phyloP scores from a whole-genome alignment of 2,888 invertebrate species.

The Nipponacmea schrenckii region DNA sequence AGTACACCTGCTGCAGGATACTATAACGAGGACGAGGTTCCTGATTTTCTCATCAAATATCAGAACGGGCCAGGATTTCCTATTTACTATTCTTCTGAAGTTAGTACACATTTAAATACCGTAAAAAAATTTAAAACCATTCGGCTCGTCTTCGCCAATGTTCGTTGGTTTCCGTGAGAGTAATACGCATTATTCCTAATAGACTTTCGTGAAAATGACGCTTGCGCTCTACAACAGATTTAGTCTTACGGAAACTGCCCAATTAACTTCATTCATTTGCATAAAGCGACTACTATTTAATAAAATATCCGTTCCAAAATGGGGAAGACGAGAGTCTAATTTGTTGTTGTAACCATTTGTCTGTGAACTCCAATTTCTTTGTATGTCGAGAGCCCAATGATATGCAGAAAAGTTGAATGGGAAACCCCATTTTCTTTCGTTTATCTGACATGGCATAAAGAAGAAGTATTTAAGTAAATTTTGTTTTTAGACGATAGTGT shows the following conservation, averaged over 20 bases:
- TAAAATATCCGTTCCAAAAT: neutral
- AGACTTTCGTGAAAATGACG: no score
- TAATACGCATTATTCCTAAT: no score
- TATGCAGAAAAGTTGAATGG: no score
- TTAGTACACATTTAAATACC: slow-evolving; percentile 63
- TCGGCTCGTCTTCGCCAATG: no score
- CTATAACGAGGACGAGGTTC: slow-evolving; percentile 80
- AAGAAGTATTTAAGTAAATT: no score
- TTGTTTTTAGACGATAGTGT: slow-evolving; percentile 71
- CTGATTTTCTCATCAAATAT: slow-evolving; percentile 82
- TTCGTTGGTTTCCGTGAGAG: no score
- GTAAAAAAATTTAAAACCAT: no score
- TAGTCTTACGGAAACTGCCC: no score
- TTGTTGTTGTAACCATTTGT: neutral
- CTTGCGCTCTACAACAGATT: no score
- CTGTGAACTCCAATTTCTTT: neutral
- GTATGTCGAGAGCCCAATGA: neutral
- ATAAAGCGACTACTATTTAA: no score
- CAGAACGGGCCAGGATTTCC: slow-evolving; percentile 79
- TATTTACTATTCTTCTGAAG: slow-evolving; percentile 79
- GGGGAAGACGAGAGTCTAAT: neutral
- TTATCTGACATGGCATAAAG: no score
- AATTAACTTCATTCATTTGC: no score
- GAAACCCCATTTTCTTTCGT: neutral
- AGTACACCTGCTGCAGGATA: slow-evolving; percentile 83